phyloP scores from a whole-genome alignment of 2,888 invertebrate genomes.

The Coenonympha arcania region DNA sequence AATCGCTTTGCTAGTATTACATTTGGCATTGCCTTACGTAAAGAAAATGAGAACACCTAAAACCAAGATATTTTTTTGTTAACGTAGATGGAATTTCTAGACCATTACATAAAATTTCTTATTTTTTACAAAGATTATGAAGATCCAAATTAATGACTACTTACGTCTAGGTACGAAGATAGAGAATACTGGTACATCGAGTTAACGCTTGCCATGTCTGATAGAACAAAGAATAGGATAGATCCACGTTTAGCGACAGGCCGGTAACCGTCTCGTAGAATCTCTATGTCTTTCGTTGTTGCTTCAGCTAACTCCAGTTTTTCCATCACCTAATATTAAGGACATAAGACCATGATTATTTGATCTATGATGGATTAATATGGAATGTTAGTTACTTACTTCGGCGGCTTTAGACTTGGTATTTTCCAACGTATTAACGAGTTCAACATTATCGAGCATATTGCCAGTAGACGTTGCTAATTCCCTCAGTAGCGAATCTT shows the following conservation, averaged over 20 bases:
- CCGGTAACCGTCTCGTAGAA: conserved; percentile 87
- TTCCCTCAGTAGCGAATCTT: conserved; percentile 88
- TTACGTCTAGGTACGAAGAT: conserved; percentile 82
- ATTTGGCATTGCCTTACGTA: conserved; percentile 88
- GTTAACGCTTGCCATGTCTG: conserved; percentile 91
- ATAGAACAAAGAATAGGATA: conserved; percentile 90
- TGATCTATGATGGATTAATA: no score
- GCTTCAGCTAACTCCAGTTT: conserved; percentile 84
- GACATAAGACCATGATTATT: no score
- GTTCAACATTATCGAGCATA: conserved; percentile 92
- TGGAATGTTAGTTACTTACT: conserved; percentile 54
- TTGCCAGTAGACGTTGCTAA: conserved; percentile 90
- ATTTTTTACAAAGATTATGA: neutral
- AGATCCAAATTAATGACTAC: no score
- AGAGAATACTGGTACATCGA: conserved; percentile 95
- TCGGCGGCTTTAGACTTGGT: conserved; percentile 90
- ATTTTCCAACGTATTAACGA: conserved; percentile 88
- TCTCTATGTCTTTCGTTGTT: conserved; percentile 87
- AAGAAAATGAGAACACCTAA: conserved; percentile 83
- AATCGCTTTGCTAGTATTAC: conserved; percentile 82
- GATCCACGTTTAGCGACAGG: conserved; percentile 90
- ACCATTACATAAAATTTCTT: no score
- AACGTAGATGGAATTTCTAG: neutral
- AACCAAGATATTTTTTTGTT: neutral
- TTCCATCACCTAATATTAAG: conserved; percentile 71